Evolutionary conservation across 1,140 invertebrate species (phyloP), one percentile per base, ranked within the genome.

Genomic region (Aleiodes sp.): DNA sequence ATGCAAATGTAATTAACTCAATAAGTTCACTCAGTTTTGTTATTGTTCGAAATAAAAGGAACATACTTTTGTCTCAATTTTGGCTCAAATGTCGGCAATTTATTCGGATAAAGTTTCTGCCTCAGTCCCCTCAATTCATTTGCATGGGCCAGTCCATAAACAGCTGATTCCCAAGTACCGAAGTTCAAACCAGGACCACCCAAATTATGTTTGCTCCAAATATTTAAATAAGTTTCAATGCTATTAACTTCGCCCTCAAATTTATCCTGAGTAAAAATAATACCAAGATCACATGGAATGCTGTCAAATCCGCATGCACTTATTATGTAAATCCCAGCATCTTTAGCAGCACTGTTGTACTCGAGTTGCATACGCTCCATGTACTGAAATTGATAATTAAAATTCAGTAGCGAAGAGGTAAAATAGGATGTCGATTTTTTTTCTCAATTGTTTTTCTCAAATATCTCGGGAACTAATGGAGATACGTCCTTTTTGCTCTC

Each of bases 251-350:
- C 78, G 87, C 93, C 94, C 70, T 88, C 82, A 79, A 95, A 96
- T 71, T 94, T 87, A 71, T 94, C 80, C 76, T 93, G 88, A 2
- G 94, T 80, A 78, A 89, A 95, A 9, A 92, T 78, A 1, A 93
- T 80, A 4, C 97, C 97, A 80, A 96, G 86, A 79, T 99, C 97
- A 43, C 89, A 88, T 3, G 96, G 96, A 74, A 99, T 93, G 70
- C 91, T 91, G 76, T 97, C 96, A 79, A 96, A 94, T 1, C 96
- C 97, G 87, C 96, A 98, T 9, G 95, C 92, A 73, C 94, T 95
- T 10, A 99, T 85, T 8, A 98, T 87, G 78, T 94, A 97, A 0
- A 96, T 87, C 19, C 88, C 91, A 14, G 92, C 92, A 64, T 95
- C 90, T 78, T 91, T 84, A 0, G 97, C 97, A 60, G 87, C 81